Evolutionary conservation across 1,140 invertebrate species (phyloP).

Genomic region (Trachymyrmex septentrionalis): DNA sequence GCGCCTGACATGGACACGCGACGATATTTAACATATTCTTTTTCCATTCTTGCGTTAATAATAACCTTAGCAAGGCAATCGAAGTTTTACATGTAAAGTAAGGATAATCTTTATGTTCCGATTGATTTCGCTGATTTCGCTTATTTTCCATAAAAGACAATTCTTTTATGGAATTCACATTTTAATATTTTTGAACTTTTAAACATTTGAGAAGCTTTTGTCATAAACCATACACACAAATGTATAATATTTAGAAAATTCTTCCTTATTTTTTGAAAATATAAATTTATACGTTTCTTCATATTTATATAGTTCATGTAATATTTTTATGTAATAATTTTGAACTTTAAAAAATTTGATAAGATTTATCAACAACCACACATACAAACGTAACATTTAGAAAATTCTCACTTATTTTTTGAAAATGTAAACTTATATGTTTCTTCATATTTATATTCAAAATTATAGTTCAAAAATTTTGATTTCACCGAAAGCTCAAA

Average conservation of each 20-base stretch:
- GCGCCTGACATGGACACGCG: conserved; percentile 14
- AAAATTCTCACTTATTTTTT: background rate
- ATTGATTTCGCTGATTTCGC: background rate
- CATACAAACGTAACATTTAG: background rate
- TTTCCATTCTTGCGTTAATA: conserved; percentile 1
- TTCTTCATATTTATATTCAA: background rate
- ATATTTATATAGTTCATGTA: background rate
- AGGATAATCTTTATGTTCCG: background rate
- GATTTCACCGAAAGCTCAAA: background rate
- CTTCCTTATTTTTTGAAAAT: background rate
- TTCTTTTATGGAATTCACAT: background rate
- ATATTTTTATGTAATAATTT: too few relatives aligned
- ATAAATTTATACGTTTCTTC: background rate
- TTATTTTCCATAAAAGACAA: background rate
- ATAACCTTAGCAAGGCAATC: background rate
- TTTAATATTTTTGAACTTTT: background rate
- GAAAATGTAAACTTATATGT: background rate
- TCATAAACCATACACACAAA: background rate
- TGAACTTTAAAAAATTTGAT: background rate
- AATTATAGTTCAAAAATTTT: background rate
- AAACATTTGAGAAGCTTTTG: background rate
- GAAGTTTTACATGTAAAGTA: background rate
- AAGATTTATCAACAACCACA: background rate
- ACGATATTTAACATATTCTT: background rate
- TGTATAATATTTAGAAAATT: background rate